These are phyloP conservation scores for Neotoma lepida DNA, from an alignment of 2,113 vertebrate species.

Conservation along the genomic window DNA sequence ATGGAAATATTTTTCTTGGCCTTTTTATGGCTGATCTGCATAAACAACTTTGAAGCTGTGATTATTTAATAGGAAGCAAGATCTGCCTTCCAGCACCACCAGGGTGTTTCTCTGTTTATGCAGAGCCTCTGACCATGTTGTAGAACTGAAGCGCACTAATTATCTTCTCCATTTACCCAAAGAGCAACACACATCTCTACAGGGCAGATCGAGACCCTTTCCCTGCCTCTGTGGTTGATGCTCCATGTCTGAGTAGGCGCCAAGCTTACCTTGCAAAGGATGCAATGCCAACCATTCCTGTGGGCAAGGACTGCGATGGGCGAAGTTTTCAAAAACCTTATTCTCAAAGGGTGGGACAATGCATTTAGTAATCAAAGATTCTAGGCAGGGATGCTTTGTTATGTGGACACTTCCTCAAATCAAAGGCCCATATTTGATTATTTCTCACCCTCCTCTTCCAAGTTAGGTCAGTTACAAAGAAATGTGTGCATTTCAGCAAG, in stretches of 20 bases:
- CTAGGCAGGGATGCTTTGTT: conserved; percentile 3
- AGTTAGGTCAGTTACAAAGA: not conserved
- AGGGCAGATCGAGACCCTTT: not conserved
- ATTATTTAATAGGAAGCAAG: conserved; percentile 48
- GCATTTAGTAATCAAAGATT: conserved; percentile 28
- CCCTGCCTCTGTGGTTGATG: not conserved
- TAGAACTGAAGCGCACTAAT: not conserved
- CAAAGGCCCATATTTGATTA: not conserved
- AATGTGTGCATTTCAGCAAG: not conserved
- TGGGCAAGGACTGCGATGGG: not conserved
- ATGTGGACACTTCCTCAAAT: not conserved
- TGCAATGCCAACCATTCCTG: not conserved
- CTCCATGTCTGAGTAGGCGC: not conserved
- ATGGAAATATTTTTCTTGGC: conserved; percentile 65
- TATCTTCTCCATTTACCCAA: conserved; percentile 34
- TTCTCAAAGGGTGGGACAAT: not conserved
- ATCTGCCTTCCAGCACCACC: conserved; percentile 32
- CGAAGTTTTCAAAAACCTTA: not conserved
- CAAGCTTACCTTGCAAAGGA: conserved; percentile 5
- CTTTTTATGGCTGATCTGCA: conserved; percentile 26
- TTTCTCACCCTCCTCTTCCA: not conserved
- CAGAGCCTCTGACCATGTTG: not conserved
- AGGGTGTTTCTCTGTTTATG: conserved; percentile 5
- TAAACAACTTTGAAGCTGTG: conserved; percentile 48
- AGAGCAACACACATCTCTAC: not conserved